Evolutionary conservation across 2,888 invertebrate species (phyloP), one percentile per base, ranked within the genome.

Genomic region (Laothoe populi): DNA sequence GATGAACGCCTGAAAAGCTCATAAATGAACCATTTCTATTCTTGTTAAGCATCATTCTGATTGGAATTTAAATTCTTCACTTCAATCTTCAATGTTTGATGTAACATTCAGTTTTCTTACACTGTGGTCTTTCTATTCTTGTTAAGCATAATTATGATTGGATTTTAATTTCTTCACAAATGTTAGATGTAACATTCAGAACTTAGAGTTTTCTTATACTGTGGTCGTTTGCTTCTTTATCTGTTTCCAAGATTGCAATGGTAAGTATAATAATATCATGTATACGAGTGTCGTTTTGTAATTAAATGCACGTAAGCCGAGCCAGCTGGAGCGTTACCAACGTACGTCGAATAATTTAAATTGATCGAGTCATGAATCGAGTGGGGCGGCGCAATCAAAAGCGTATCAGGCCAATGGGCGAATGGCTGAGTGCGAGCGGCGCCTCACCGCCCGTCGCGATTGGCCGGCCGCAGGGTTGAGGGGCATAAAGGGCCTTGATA

Each of bases 301-400:
- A 79, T 82, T 79, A 79, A 73, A 78, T 64, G 71, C 73, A 49
- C 64, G 73, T 74, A 72, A 77, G 74, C 67, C 68, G 68, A 68
- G 69, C 75, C 75, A 81, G 75, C 81, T 82, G 83, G 79, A 83
- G 79, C 76, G 77, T 70, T 83, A 84, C 81, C 83, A 83, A 83
- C 81, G 79, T 75, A 78, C 79, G 73, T 72, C 82, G 81, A 81
- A 82, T 88, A 90, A 91, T 91, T 87, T 86, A 84, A 90, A 92
- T 92, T 90, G 90, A 92, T 92, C 84, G 89, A 84, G 86, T 75
- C 84, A 79, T 82, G 88, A 83, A 91, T 91, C 87, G 88, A 85
- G 86, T 68, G 83, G 88, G 92, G 92, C 91, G 92, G 88, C 68
- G 91, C 91, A 89, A 91, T 92, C 92, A 92, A 92, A 92, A 84